Base-by-base conservation (phyloP, 2,888 invertebrate species). In the Agelastica alni region DNA sequence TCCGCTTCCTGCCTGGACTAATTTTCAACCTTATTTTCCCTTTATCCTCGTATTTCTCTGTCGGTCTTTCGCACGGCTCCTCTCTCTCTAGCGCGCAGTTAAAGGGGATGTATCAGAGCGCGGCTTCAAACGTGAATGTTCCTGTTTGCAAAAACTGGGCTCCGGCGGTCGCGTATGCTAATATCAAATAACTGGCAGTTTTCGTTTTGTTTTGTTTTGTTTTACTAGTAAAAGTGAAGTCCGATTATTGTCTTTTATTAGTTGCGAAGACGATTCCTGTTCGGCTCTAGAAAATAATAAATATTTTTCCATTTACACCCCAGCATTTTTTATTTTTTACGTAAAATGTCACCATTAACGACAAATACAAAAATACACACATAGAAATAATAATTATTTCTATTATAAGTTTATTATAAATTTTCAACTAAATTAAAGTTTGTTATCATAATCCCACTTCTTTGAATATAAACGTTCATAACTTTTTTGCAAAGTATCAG, bases 21-120 rank as follows among this genome's bases (percentile, higher is more conserved):
- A 55, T 55, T 64, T 68, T 63, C 64, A 65, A 63, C 66, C 66
- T 63, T 63, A 55, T 60, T 61, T 52, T 48, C 53, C n/a, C 51
- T 42, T 41, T 52, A 60, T 54, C 51, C 52, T 42, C 61, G 31
- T 53, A 47, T 47, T 54, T 22, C 52, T 51, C 45, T 34, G 16
- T 37, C 28, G 39, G 48, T 45, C 51, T 62, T 43, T 43, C 45
- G 42, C 52, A 63, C 56, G 61, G 51, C 56, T 18, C 47, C 14
- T 65, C 65, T 55, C 54, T 58, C 56, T 66, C 55, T 16, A 57
- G 43, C 62, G 13, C 55, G 43, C 49, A 59, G 54, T 64, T 66
- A 67, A 72, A 72, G 71, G 67, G 63, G 66, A 65, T 63, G 57
- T 54, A 22, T 51, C 53, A 13, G 14, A 30, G 7, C 16, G 22